Base-by-base conservation (phyloP, 2,113 vertebrate species). In the Colius striatus region DNA sequence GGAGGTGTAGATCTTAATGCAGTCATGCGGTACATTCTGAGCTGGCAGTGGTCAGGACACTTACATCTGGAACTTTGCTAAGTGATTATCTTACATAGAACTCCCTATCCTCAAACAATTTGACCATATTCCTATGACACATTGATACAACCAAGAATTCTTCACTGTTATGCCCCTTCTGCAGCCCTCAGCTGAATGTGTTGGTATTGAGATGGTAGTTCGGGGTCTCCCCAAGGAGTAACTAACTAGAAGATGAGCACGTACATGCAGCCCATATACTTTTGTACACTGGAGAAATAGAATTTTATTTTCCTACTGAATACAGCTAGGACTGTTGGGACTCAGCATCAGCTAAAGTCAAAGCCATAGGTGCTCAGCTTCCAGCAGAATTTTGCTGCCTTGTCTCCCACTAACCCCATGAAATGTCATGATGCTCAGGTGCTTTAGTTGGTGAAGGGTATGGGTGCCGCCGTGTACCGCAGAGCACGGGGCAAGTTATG, bases 61-160 rank as follows among this genome's bases (percentile, higher is more conserved):
- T 93, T 67, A 71, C 87, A 79, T 45, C 95, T 97, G 95, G 73
- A 89, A 47, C 87, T 97, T 97, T 94, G 87, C 86, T 96, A 72
- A 81, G 87, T 92, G 95, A 94, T 92, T 95, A 25, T 94, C 77
- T 85, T 68, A 48, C 1, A 0, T 11, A 61, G 41, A 87, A 88
- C 55, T 96, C 97, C 62, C 67, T 70, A 23, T 92, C 87, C 81
- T 90, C 67, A 3, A 95, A 75, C 34, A 38, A 62, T 82, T 87
- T 95, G 93, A 95, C 79, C 6, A 0, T 87, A 32, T 96, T 97
- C 79, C 92, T 65, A 70, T 90, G 89, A 75, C 65, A 9, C 50
- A 54, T 91, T 92, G 77, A 82, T 96, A 85, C 32, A 93, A 92
- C 92, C 65, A 83, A 53, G 95, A 91, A 84, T 66, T 93, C 53